Conservation (phyloP, 2,888 invertebrate species). For the Lysandra coridon region DNA sequence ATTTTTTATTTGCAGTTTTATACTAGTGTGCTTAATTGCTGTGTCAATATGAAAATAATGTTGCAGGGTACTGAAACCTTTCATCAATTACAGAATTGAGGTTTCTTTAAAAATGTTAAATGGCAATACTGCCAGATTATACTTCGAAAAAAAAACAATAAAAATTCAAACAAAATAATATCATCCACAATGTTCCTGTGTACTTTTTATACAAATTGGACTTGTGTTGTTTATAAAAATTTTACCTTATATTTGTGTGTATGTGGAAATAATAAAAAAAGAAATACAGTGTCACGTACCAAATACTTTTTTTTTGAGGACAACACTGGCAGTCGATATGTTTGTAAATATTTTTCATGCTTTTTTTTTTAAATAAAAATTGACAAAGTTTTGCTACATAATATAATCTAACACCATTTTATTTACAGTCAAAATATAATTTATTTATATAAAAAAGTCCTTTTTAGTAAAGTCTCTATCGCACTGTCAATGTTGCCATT, state of each 20-base stretch:
- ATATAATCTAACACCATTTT: background rate
- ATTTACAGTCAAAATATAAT: background rate
- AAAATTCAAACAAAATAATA: background rate
- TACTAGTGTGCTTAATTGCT: background rate
- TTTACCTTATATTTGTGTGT: conserved; percentile 19
- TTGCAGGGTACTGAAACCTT: background rate
- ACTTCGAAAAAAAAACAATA: background rate
- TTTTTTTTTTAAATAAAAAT: background rate
- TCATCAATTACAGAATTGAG: background rate
- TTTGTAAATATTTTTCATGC: background rate
- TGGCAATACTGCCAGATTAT: background rate
- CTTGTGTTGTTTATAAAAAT: background rate
- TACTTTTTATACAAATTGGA: conserved; percentile 25
- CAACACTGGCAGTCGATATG: background rate
- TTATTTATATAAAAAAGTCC: background rate
- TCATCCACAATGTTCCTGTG: conserved; percentile 18
- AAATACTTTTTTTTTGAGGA: background rate
- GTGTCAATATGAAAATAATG: background rate
- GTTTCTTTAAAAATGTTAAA: background rate
- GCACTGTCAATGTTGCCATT: background rate
- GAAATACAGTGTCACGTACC: background rate
- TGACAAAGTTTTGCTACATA: background rate
- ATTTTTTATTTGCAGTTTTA: background rate
- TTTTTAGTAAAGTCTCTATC: no score
- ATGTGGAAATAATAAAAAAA: background rate